Percentiles rank a stretch among this genome's conserved stretches.
Conservation (phyloP, 2,888 invertebrate genomes). For the Isotomurus palustris region DNA sequence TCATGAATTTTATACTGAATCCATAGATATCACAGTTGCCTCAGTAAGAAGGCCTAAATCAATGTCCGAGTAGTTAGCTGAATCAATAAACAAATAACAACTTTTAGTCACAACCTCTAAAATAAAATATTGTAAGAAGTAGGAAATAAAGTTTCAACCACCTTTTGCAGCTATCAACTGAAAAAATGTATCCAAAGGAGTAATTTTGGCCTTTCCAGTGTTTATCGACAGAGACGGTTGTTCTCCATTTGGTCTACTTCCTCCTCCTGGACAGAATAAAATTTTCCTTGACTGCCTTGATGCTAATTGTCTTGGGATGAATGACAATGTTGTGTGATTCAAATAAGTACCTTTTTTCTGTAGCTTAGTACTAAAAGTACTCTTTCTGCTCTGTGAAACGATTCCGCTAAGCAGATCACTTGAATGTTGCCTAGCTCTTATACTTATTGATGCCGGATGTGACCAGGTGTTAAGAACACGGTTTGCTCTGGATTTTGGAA, state of each 20-base stretch:
- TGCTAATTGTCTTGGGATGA: too few species aligned
- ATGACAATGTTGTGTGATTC: too few species aligned
- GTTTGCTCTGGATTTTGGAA: constrained; percentile 73
- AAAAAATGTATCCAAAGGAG: constrained; percentile 77
- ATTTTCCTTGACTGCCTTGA: too few species aligned
- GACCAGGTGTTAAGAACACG: constrained; percentile 73
- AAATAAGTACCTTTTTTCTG: constrained; percentile 37
- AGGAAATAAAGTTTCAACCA: constrained; percentile 31
- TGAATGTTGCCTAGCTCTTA: constrained; percentile 76
- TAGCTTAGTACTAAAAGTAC: constrained; percentile 33
- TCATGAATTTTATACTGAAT: constrained; percentile 44
- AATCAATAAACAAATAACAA: constrained; percentile 20
- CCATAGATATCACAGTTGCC: constrained; percentile 66
- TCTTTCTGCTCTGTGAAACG: constrained; percentile 50
- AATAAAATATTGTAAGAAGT: not conserved
- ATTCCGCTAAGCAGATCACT: constrained; percentile 72
- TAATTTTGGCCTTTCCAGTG: constrained; percentile 59
- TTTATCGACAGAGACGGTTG: too few species aligned
- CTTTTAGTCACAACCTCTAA: too few species aligned
- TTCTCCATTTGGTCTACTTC: too few species aligned
- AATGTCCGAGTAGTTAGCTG: constrained; percentile 74
- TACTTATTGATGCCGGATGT: constrained; percentile 68
- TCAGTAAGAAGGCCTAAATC: constrained; percentile 81
- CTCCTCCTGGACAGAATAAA: too few species aligned
- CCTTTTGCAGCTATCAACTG: constrained; percentile 77